Base-by-base conservation (phyloP, 2,888 invertebrate species). In the Athalia cordata region DNA sequence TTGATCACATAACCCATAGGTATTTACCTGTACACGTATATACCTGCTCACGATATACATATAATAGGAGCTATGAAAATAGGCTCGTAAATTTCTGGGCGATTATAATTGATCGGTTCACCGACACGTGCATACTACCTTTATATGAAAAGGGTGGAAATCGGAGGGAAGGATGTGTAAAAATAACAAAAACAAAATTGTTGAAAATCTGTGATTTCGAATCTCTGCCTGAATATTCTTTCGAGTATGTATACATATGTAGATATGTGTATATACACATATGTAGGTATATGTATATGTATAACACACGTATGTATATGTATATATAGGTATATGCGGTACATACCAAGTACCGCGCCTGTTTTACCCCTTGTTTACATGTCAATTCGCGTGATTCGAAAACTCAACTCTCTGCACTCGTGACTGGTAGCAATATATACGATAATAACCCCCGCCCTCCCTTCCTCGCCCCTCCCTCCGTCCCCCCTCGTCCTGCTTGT, bases 351-450 rank as follows among this genome's bases (percentile, higher is more conserved):
- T 11, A 68, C 66, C 47, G 13, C 47, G 66, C 66, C 66, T 66
- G 66, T 66, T 47, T 66, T 59, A n/a, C 49, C 66, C 66, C 66
- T 66, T 66, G 66, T 66, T 66, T 66, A 66, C 66, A 66, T 66
- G 66, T 66, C 66, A 49, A 66, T 66, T 66, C 66, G 66, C 66
- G 66, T 66, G 66, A 66, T 66, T 66, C 9, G 66, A 49, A 66
- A 29, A 29, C 29, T 29, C 29, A 29, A 29, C 59, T 11, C 59
- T 59, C 59, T 59, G 5, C n/a, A n/a, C 9, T 66, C 66, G 66
- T 66, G 66, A 66, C 66, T 66, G 6, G 66, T n/a, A 49, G 66
- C 66, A 66, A 49, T 66, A 29, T 29, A 29, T 29, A 66, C 66
- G 66, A 49, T 66, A 66, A 66, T 66, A 66, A 49, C 47, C 49